Base-by-base conservation (phyloP, 1,140 invertebrate genomes). In the Nasonia vitripennis region DNA sequence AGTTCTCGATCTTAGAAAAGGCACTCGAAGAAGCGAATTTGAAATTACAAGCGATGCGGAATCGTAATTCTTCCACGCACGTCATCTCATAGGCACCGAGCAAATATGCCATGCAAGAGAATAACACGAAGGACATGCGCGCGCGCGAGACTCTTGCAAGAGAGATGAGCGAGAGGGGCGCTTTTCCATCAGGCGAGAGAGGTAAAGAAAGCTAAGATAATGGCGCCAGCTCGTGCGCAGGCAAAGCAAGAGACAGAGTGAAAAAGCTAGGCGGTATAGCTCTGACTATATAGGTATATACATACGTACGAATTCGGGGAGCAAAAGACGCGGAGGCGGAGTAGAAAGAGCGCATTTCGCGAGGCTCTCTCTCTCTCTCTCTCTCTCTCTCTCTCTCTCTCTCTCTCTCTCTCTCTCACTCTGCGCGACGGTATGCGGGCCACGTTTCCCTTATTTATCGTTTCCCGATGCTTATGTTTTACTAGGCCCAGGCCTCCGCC, bases 381-480 rank as follows among this genome's bases (percentile, higher is more conserved):
- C 27, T 27, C 27, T 27, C 27, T 27, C 1, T 27, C 27, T 27
- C 27, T 27, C 27, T 27, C 27, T 1, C 27, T 27, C 41, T 45
- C 20, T 41, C 27, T 27, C 1, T 27, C 1, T 27, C 1, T 27
- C 27, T 27, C 27, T 27, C 27, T 27, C 1, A 2, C 27, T 27
- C 41, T 45, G 7, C 17, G 82, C 86, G 84, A 88, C 85, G 89
- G 91, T 89, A 93, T 93, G 91, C 92, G 90, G 89, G 82, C 92
- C 92, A 93, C 92, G 92, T 92, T 91, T 92, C 90, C 91, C 91
- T 92, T 93, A 93, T 93, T 93, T 93, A 93, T 93, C 92, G 92
- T 93, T 93, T 92, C 92, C 91, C 92, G 89, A 93, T 93, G 92
- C 92, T 93, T 93, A 93, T 93, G 92, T 93, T 92, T 93, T 92